A percentile compares a stretch with the other conserved stretches of the same genome.
These are phyloP conservation scores for Zaprionus ghesquierei DNA, from an alignment of 1,140 invertebrate species.

Conservation along the genomic window DNA sequence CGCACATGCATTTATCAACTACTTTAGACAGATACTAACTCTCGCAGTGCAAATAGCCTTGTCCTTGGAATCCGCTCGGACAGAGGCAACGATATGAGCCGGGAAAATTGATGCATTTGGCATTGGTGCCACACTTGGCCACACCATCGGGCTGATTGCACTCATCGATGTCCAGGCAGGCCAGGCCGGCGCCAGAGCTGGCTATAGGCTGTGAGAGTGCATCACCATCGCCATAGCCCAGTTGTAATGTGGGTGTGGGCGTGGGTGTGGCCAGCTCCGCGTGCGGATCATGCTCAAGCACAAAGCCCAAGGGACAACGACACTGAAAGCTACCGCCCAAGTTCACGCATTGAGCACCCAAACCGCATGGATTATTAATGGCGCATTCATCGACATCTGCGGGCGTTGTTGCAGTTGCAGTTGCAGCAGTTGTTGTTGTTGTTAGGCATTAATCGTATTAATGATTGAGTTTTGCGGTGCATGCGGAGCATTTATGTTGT, in stretches of 20 bases:
- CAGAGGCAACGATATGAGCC: conserved; percentile 96
- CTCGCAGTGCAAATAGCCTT: conserved; percentile 93
- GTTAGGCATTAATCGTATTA: conserved; percentile 68
- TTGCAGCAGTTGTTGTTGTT: conserved; percentile 14
- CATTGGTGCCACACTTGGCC: conserved; percentile 90
- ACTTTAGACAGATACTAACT: conserved; percentile 87
- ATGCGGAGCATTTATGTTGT: conserved; percentile 19
- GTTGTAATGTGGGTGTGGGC: conserved; percentile 42
- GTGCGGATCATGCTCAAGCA: conserved; percentile 72
- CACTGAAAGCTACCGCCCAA: conserved; percentile 89
- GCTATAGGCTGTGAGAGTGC: conserved; percentile 26
- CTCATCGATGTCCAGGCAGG: conserved; percentile 87
- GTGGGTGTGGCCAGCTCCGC: conserved; percentile 42
- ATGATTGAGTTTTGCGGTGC: conserved; percentile 68
- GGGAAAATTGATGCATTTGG: conserved; percentile 95
- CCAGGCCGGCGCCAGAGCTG: conserved; percentile 67
- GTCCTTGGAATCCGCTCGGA: conserved; percentile 92
- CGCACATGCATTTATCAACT: conserved; percentile 33
- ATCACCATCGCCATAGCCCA: conserved; percentile 66
- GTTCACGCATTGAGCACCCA: conserved; percentile 89
- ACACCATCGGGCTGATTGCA: conserved; percentile 88
- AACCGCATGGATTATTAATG: conserved; percentile 88
- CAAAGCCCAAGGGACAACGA: conserved; percentile 88
- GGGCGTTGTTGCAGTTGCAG: conserved; percentile 24
- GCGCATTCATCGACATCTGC: conserved; percentile 94